phyloP scores from a whole-genome alignment of 2,113 vertebrate species.

The Scomber colias region DNA sequence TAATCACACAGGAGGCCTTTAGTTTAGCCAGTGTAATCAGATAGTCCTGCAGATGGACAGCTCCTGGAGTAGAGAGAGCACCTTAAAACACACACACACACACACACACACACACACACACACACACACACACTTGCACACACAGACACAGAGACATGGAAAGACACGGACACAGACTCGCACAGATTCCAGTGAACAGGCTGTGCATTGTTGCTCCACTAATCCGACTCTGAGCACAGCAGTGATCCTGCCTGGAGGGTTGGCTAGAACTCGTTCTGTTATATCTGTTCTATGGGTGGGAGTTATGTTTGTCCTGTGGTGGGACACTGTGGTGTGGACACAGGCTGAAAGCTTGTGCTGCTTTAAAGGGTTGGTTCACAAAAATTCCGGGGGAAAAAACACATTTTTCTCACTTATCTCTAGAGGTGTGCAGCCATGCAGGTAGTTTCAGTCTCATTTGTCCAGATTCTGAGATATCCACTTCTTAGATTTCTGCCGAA shows the following conservation, averaged over 20 bases:
- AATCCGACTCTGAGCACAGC: conserved; percentile 72
- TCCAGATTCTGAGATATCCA: conserved; percentile 1
- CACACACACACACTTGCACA: conserved; percentile 36
- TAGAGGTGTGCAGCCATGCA: background rate
- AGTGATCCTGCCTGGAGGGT: conserved; percentile 40
- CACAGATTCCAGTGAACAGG: conserved; percentile 78
- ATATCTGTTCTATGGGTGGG: conserved; percentile 33
- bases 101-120: conserved; percentile 45
- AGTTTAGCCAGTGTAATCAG: conserved; percentile 77
- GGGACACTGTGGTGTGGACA: background rate
- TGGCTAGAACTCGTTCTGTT: conserved; percentile 53
- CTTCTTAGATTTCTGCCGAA: too few species aligned
- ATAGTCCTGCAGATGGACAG: conserved; percentile 77
- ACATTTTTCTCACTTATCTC: background rate
- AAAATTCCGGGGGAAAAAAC: background rate
- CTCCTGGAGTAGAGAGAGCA: conserved; percentile 67
- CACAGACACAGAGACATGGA: conserved; percentile 47
- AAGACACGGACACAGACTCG: conserved; percentile 63
- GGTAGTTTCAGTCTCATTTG: background rate
- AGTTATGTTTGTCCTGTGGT: conserved; percentile 30
- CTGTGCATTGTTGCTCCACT: conserved; percentile 74
- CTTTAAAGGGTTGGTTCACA: conserved; percentile 17
- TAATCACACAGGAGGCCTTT: conserved; percentile 77
- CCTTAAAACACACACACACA: conserved; percentile 69
- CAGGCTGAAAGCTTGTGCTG: background rate